A percentile compares a stretch with the other conserved stretches of the same genome.
Conservation (phyloP, 2,797 vertebrate genomes). For the Chaetodon trifasciatus region DNA sequence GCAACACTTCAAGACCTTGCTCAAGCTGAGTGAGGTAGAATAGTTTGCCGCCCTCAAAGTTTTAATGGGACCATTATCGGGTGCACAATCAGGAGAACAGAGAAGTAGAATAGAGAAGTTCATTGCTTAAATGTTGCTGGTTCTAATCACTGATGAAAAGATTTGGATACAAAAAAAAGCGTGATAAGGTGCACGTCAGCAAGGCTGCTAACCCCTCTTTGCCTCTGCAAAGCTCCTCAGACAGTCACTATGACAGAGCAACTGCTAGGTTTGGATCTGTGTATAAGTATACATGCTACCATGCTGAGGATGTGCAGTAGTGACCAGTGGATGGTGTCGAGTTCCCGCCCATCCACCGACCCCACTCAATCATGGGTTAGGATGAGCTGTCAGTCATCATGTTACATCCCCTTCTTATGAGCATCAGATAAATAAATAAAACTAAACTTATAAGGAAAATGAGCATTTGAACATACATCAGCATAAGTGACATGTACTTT, state of each 20-base stretch:
- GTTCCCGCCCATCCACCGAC: no score
- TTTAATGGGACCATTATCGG: slow-evolving; percentile 65
- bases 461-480: no score
- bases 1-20: slow-evolving; percentile 7
- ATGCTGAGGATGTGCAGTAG: no score
- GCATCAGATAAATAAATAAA: no score
- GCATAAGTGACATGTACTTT: no score
- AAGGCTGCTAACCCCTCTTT: slow-evolving; percentile 30
- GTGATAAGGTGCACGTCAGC: slow-evolving; percentile 40
- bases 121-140: slow-evolving; percentile 37
- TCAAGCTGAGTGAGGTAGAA: slow-evolving; percentile 9
- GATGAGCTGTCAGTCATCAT: no score
- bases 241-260: slow-evolving; percentile 23
- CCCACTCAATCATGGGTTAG: no score
- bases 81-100: slow-evolving; percentile 60
- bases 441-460: no score
- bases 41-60: slow-evolving; percentile 44
- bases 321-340: no score
- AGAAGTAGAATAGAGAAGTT: slow-evolving; percentile 22
- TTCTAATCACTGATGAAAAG: slow-evolving; percentile 62
- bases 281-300: no score
- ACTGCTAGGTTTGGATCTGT: background rate
- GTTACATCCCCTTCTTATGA: no score
- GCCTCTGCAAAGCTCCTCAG: slow-evolving; percentile 19
- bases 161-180: slow-evolving; percentile 36